Evolutionary conservation across 2,113 vertebrate genomes (phyloP).

Genomic region (Tichodroma muraria): DNA sequence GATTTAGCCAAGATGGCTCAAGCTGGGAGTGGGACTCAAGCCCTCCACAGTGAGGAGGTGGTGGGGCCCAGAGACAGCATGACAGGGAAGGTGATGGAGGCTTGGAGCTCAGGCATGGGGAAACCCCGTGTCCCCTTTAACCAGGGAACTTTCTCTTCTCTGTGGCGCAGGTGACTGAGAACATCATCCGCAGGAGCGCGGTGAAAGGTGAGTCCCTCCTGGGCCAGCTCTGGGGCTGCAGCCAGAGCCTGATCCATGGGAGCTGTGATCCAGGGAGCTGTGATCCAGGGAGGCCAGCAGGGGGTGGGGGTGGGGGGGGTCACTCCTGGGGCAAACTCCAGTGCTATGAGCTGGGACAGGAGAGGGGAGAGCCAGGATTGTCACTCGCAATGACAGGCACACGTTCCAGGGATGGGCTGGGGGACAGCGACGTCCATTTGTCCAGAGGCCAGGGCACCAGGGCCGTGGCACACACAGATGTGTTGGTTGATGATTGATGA

Average conservation of each 20-base stretch:
- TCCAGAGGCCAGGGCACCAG: not conserved
- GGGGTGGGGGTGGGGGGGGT: no score
- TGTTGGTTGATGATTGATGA: not conserved
- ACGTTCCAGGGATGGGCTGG: rapidly evolving
- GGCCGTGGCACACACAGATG: not conserved
- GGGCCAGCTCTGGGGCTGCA: not conserved
- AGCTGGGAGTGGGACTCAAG: not conserved
- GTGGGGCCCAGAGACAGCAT: rapidly evolving
- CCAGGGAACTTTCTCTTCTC: not conserved
- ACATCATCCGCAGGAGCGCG: slow-evolving; percentile 69
- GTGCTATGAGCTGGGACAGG: not conserved
- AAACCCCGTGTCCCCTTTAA: rapidly evolving
- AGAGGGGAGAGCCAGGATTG: not conserved
- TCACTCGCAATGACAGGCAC: not conserved
- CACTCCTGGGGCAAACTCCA: rapidly evolving
- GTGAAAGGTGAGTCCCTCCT: slow-evolving; percentile 71
- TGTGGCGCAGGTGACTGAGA: slow-evolving; percentile 76
- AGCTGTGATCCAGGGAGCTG: not conserved
- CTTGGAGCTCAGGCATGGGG: not conserved
- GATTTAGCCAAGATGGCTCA: not conserved
- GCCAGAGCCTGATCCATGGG: not conserved
- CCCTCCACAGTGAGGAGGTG: not conserved
- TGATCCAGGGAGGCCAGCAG: not conserved
- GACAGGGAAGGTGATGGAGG: not conserved
- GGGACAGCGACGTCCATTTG: rapidly evolving